Evolutionary conservation across 92 coral and sea anemone species (phyloP), one percentile per base, ranked within the genome.

Genomic region (Muricea muricata): DNA sequence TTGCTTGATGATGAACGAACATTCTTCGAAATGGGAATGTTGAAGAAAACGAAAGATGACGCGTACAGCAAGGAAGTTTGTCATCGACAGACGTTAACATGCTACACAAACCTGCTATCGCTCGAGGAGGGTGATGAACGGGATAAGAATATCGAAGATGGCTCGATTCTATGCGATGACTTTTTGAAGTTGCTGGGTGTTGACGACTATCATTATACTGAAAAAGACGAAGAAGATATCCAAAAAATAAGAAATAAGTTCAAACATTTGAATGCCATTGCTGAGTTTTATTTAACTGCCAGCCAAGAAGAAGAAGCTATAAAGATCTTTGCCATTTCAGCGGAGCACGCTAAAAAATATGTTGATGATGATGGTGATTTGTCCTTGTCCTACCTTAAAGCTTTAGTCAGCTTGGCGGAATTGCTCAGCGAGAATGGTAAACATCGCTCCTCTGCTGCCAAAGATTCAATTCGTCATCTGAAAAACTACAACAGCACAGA

Each of bases 11-110:
- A 40, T 17, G 37, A 78, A 34, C 20, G 37, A 40, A 56, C 23
- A 63, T 78, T 78, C 39, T 78, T 78, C 45, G 83, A 78, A 40
- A 55, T 78, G 50, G 71, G 83, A 15, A 78, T 78, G 30, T 58
- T 78, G 55, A 56, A 78, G 45, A 78, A 17, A 40, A 78, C 31
- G 8, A 35, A 56, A 28, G 71, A 56, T 55, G 55, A 78, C 83
- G 35, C n/a, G 29, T 57, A 31, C 65, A 13, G 50, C 45, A 61
- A 57, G 71, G 5, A 56, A 14, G 56, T 78, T 33, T 78, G 83
- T 31, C 46, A 31, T n/a, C 30, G 39, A 9, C 83, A 78, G 65
- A 78, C 58, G 2, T 42, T 78, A 20, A 40, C 8, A 57, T 78
- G 83, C 71, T 78, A 56, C 70, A 34, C 30, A n/a, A 34, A 0